Conservation (phyloP, 1,140 invertebrate genomes). For the Acyrthosiphon pisum region DNA sequence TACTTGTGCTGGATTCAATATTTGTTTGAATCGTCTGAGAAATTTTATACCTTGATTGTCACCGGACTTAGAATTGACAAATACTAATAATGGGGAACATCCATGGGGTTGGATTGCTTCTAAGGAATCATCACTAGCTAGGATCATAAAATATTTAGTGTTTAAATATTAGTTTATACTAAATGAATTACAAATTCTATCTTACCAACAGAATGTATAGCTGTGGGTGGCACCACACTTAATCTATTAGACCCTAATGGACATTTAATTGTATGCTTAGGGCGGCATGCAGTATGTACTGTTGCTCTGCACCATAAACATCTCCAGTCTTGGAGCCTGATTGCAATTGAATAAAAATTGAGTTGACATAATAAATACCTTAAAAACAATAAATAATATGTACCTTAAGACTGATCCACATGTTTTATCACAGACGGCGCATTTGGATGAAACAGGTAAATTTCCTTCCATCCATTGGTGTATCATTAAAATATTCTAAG, state of each 20-base stretch:
- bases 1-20: conserved; percentile 96
- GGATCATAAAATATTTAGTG: not conserved
- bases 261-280: conserved; percentile 76
- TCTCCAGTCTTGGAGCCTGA: conserved; percentile 92
- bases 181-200: not conserved
- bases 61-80: conserved; percentile 97
- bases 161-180: not conserved
- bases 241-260: conserved; percentile 85
- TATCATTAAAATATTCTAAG: conserved; percentile 89
- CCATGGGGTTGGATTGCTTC: conserved; percentile 80
- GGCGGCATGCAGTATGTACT: conserved; percentile 88
- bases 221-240: conserved; percentile 91
- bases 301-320: conserved; percentile 95
- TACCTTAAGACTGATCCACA: conserved; percentile 93
- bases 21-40: conserved; percentile 91
- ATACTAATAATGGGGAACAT: conserved; percentile 89
- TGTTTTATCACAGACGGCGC: conserved; percentile 92
- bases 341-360: conserved; percentile 8
- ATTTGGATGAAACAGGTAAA: conserved; percentile 91
- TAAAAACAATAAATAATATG: conserved; percentile 58
- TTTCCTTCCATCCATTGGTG: conserved; percentile 99
- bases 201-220: conserved; percentile 86
- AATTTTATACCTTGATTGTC: conserved; percentile 98
- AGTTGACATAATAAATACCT: not conserved
- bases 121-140: conserved; percentile 84